Base-by-base conservation (phyloP, 2,888 invertebrate species). In the Epinotia brunnichana region DNA sequence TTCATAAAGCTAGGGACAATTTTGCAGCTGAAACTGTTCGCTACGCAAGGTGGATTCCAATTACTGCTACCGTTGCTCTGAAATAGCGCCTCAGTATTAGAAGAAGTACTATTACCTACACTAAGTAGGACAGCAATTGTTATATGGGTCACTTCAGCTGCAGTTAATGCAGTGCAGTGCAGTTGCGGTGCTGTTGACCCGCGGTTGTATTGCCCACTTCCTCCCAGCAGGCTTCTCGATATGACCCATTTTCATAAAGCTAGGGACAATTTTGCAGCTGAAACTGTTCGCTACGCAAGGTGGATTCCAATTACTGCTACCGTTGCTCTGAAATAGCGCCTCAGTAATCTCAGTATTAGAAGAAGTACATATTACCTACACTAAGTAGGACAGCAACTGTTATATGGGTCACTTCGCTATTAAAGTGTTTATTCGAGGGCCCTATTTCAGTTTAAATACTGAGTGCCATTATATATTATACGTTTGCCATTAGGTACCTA, bases 161-260 rank as follows among this genome's bases (percentile, higher is more conserved):
- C 19, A 15, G 53, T 35, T 53, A 59, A 53, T 71, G 17, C 48
- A 24, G 5, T 39, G 59, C n/a, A 53, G 17, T 17, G 69, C 21
- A 21, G 69, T 9, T n/a, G 29, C 41, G 29, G 44, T 66, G 61
- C 51, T 69, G 57, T 73, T 59, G 68, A 73, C 62, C 68, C 72
- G 62, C 62, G 41, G 7, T 35, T 69, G 57, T 69, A 73, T 69
- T 73, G 73, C 48, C 24, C 19, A 51, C 57, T 73, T 73, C 68
- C 73, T 53, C 59, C 15, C 68, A 68, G 62, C 21, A 56, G 60
- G 17, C 19, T 51, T 17, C 21, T 19, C 24, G 19, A 53, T 41
- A 41, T 17, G 24, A 53, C 29, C 60, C 35, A 35, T 67, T 54
- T 66, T 17, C 51, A 64, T 15, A 17, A 59, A 2, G 35, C 44